phyloP scores from a whole-genome alignment of 2,113 vertebrate species.

The Tilapia sparmanii region DNA sequence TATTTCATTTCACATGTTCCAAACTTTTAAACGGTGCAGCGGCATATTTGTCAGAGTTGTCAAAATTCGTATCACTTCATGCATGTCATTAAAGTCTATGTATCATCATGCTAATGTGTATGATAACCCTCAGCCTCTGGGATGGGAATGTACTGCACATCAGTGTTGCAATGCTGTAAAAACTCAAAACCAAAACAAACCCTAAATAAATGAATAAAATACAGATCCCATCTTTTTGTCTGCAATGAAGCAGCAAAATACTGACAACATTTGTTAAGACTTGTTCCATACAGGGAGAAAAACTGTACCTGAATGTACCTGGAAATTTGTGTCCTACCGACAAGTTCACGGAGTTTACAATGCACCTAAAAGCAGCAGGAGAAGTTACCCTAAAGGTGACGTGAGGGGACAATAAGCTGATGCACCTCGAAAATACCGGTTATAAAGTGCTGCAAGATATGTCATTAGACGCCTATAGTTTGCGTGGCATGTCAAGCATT shows the following conservation, averaged over 20 bases:
- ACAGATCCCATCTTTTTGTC: not conserved
- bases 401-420: not conserved
- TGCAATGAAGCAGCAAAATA: not conserved
- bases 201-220: not conserved
- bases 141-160: not conserved
- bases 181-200: not conserved
- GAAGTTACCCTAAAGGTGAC: not conserved
- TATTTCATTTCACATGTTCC: not conserved
- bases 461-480: not conserved
- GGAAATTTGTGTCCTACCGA: not conserved
- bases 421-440: not conserved
- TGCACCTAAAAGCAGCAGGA: slow-evolving; percentile 13
- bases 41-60: not conserved
- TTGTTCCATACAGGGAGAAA: not conserved
- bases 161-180: not conserved
- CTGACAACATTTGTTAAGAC: not conserved
- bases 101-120: not conserved
- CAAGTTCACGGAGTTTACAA: not conserved
- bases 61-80: not conserved
- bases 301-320: not conserved
- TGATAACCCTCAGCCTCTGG: not conserved
- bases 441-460: not conserved
- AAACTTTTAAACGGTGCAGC: not conserved
- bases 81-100: not conserved
- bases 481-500: not conserved